These are phyloP conservation scores for Tricholaema leucomelas DNA, from an alignment of 2,113 vertebrate genomes.

Conservation along the genomic window DNA sequence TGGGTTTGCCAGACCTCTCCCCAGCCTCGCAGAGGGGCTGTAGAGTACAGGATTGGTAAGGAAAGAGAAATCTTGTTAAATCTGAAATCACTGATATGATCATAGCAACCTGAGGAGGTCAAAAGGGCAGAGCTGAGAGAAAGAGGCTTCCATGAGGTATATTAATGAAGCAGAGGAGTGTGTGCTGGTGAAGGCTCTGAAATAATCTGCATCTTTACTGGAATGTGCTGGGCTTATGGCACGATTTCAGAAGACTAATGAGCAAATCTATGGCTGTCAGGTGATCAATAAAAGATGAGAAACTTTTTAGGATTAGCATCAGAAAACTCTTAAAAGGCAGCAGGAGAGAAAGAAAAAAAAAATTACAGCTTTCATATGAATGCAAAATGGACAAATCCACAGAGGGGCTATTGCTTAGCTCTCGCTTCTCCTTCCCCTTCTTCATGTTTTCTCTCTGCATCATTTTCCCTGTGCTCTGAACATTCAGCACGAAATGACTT, in stretches of 20 bases:
- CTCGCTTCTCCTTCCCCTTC: background rate
- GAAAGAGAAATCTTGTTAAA: background rate
- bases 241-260: slow-evolving; percentile 24
- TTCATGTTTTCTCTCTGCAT: background rate
- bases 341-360: background rate
- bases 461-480: background rate
- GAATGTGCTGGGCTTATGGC: background rate
- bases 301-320: slow-evolving; percentile 37
- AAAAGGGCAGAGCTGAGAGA: background rate
- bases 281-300: slow-evolving; percentile 53
- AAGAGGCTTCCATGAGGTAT: background rate
- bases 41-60: background rate
- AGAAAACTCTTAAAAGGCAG: slow-evolving; percentile 33
- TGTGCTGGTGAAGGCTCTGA: background rate
- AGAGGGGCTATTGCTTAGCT: slow-evolving; percentile 8
- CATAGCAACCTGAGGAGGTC: background rate
- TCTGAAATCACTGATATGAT: background rate
- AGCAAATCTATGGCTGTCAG: slow-evolving; percentile 24
- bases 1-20: too few species aligned
- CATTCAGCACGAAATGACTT: background rate
- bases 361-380: background rate
- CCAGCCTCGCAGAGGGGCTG: too few species aligned
- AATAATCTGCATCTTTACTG: slow-evolving; percentile 23
- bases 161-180: background rate
- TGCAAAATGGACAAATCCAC: slow-evolving; percentile 9